These are phyloP conservation scores for Trichogramma dendrolimi DNA, from an alignment of 2,888 invertebrate genomes.

Conservation along the genomic window DNA sequence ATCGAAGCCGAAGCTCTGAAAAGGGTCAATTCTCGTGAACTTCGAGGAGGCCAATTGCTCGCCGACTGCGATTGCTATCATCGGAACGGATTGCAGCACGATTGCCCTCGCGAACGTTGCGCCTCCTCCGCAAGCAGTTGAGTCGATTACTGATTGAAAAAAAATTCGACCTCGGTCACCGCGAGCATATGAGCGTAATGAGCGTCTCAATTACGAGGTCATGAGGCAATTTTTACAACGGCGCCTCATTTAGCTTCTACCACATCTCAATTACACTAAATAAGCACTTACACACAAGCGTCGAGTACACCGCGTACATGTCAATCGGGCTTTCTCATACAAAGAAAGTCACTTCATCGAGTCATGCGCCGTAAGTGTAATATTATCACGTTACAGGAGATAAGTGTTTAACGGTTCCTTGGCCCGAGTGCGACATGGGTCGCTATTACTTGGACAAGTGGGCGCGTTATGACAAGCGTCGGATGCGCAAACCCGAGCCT, in stretches of 20 bases:
- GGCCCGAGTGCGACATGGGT: constrained; percentile 32
- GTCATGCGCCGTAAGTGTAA: no score
- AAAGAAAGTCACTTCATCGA: no score
- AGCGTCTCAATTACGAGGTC: background rate
- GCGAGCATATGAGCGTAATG: background rate
- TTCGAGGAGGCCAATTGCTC: constrained; percentile 56
- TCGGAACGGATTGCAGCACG: constrained; percentile 60
- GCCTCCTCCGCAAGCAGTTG: background rate
- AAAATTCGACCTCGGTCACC: background rate
- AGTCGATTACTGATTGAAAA: background rate
- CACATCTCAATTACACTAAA: no score
- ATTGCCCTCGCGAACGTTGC: constrained; percentile 50
- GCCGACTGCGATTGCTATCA: constrained; percentile 59
- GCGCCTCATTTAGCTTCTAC: no score
- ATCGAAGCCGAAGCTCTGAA: constrained; percentile 26
- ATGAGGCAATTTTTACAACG: background rate
- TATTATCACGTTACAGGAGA: constrained; percentile 1
- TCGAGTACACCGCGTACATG: no score
- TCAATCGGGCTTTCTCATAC: no score
- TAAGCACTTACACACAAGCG: no score
- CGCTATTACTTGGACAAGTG: constrained; percentile 24
- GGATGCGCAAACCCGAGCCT: background rate
- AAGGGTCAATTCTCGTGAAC: constrained; percentile 56
- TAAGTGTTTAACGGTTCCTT: constrained; percentile 29
- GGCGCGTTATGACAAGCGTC: background rate